Conservation (phyloP, 1,140 invertebrate species). For the fruit fly (Drosophila melanogaster) region Release_6_plus_ISO1_MT NT_033777.3:17658001-17658500, state of each 20-base stretch:
- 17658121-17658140: constrained; percentile 60
- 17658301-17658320: constrained; percentile 80
- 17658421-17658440: constrained; percentile 93
- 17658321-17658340: constrained; percentile 51
- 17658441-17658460: constrained; percentile 69
- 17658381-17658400: constrained; percentile 91
- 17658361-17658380: constrained; percentile 10
- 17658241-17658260: constrained; percentile 67
- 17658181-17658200: constrained; percentile 60
- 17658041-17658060: constrained; percentile 7
- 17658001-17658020: constrained; percentile 24
- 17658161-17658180: constrained; percentile 80
- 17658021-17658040: constrained; percentile 7
- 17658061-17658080: constrained; percentile 29
- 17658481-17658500: constrained; percentile 17
- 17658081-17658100: constrained; percentile 15
- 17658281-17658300: constrained; percentile 76
- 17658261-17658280: constrained; percentile 28
- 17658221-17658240: constrained; percentile 62
- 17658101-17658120: constrained; percentile 13
- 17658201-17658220: constrained; percentile 13
- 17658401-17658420: constrained; percentile 93
- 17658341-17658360: not conserved
- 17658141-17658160: constrained; percentile 84
- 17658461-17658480: constrained; percentile 4